Base-by-base conservation (phyloP, 2,888 invertebrate genomes). In the Cryptocheilus praepositus region DNA sequence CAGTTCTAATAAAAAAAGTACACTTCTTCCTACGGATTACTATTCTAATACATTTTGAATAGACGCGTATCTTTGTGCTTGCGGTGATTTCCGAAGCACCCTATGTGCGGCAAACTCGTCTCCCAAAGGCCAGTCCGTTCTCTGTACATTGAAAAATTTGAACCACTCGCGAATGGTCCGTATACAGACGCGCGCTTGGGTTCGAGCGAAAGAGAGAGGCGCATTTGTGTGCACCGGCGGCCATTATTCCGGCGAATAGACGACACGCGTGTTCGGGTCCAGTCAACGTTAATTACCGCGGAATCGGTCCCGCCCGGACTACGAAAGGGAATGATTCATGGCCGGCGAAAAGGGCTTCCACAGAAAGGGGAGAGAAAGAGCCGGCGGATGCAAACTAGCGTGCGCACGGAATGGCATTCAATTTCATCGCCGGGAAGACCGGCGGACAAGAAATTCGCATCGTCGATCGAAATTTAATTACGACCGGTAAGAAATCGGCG, bases 261-360 rank as follows among this genome's bases (percentile, higher is more conserved):
- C 78, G 69, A 74, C 69, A 71, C 75, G 75, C 70, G 78, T 54
- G 70, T 66, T 66, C 64, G 54, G 55, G 55, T 49, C 61, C 63
- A 70, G 73, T 77, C 70, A 73, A 63, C 78, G 72, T 78, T 81
- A 81, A 81, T 81, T 81, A 78, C 73, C 64, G 64, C 46, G 66
- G 70, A 77, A 78, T 76, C 69, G 73, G 62, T 64, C 51, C 52
- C 46, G 36, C 36, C 54, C 15, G 52, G 64, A 56, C 64, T 60
- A 65, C 63, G 64, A 71, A 67, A 76, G 71, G 45, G 76, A 76
- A 74, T 78, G 78, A 79, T 78, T 78, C 78, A 79, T 76, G 61
- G 59, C 51, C 28, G 46, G 28, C 58, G 62, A 70, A 60, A 67
- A 68, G 61, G 61, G 54, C 69, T 77, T 74, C 62, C 57, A 61